Evolutionary conservation across 1,140 invertebrate genomes (phyloP).

Genomic region (Tachypleus tridentatus): DNA sequence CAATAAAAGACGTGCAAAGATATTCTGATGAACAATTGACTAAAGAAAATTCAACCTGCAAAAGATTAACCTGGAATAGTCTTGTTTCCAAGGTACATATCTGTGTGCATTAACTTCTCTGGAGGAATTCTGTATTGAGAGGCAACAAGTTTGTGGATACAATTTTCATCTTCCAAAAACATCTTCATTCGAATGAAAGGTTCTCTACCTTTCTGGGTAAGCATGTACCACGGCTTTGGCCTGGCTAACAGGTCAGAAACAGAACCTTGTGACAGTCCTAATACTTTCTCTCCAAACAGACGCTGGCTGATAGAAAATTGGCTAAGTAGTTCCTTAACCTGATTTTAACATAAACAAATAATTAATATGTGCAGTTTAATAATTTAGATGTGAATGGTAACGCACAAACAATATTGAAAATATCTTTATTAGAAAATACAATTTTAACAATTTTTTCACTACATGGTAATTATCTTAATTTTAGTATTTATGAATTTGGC

Average conservation of each 20-base stretch:
- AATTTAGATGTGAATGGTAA: neutral
- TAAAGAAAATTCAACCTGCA: too few species aligned
- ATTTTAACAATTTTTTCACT: too few species aligned
- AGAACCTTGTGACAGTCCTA: slow-evolving; percentile 90
- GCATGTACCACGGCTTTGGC: slow-evolving; percentile 94
- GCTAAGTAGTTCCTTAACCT: slow-evolving; percentile 91
- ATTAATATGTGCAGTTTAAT: neutral
- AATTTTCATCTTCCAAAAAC: slow-evolving; percentile 93
- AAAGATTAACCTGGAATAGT: too few species aligned
- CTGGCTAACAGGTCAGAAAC: slow-evolving; percentile 87
- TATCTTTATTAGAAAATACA: too few species aligned
- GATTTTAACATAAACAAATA: slow-evolving; percentile 12
- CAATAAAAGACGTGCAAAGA: too few species aligned
- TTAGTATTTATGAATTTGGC: neutral
- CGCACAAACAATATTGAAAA: too few species aligned
- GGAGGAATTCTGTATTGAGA: slow-evolving; percentile 96
- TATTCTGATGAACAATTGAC: too few species aligned
- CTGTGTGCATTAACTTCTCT: slow-evolving; percentile 87
- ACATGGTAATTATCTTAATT: too few species aligned
- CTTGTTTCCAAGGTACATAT: slow-evolving; percentile 27
- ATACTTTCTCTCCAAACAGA: slow-evolving; percentile 91
- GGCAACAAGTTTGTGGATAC: slow-evolving; percentile 88
- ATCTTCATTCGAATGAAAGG: slow-evolving; percentile 98
- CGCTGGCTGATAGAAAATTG: slow-evolving; percentile 98
- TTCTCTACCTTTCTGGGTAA: slow-evolving; percentile 91